Evolutionary conservation across 2,113 vertebrate genomes (phyloP).

Genomic region (Saimiri boliviensis): DNA sequence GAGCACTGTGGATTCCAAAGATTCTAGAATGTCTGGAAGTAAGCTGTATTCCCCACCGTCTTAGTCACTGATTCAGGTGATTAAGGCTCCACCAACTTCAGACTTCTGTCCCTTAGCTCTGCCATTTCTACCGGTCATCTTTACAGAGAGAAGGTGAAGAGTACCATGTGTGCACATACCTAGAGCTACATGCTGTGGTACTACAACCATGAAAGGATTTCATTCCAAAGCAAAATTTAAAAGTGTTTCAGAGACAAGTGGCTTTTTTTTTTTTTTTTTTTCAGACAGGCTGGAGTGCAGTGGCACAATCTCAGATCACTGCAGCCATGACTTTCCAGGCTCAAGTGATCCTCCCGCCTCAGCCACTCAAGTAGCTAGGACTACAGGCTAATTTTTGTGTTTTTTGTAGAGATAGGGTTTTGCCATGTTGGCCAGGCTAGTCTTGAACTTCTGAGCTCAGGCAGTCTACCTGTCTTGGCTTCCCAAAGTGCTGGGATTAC

Average conservation of each 20-base stretch:
- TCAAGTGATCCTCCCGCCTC: no score
- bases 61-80: not conserved
- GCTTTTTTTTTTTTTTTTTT: not conserved
- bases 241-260: not conserved
- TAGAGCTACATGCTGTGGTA: not conserved
- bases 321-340: no score
- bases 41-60: not conserved
- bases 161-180: not conserved
- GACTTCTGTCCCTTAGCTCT: not conserved
- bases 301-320: no score
- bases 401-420: no score
- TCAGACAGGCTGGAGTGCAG: no score
- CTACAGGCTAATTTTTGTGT: no score
- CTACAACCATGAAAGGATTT: not conserved
- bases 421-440: no score
- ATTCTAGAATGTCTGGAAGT: not conserved
- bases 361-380: no score
- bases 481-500: no score
- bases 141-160: not conserved
- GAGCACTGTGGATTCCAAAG: not conserved
- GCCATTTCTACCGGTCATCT: not conserved
- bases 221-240: not conserved
- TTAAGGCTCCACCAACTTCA: not conserved
- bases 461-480: no score
- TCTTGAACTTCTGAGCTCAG: no score